Evolutionary conservation across 2,797 vertebrate species (phyloP).

Genomic region (Melanogrammus aeglefinus): DNA sequence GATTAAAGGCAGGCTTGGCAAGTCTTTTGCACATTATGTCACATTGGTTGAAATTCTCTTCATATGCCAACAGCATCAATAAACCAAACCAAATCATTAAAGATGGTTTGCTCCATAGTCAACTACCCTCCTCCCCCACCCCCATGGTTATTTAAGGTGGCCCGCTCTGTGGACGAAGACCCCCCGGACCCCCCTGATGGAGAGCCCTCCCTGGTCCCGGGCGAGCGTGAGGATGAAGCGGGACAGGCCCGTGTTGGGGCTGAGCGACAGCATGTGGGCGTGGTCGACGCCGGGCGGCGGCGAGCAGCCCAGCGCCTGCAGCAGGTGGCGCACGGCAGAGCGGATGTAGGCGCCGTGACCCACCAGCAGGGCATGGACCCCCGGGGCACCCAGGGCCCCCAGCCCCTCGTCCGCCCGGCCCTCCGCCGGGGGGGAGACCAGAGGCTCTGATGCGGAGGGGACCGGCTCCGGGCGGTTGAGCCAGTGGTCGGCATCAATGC

Average conservation of each 20-base stretch:
- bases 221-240: slow-evolving; percentile 78
- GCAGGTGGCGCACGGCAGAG: slow-evolving; percentile 78
- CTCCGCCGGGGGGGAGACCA: slow-evolving; percentile 32
- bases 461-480: slow-evolving; percentile 30
- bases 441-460: not conserved
- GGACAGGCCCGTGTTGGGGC: slow-evolving; percentile 88
- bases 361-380: slow-evolving; percentile 81
- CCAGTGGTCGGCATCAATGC: slow-evolving; percentile 67
- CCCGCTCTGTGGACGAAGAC: slow-evolving; percentile 83
- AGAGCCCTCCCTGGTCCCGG: slow-evolving; percentile 43
- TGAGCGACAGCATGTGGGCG: slow-evolving; percentile 76
- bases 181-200: slow-evolving; percentile 68
- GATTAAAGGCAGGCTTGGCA: too few species aligned
- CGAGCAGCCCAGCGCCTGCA: slow-evolving; percentile 81
- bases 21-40: too few species aligned
- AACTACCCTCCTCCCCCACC: not conserved
- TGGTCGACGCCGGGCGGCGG: slow-evolving; percentile 69
- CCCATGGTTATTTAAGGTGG: slow-evolving; percentile 64
- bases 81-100: too few species aligned
- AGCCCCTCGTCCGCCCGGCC: slow-evolving; percentile 42
- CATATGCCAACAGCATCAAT: too few species aligned
- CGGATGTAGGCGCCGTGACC: slow-evolving; percentile 89
- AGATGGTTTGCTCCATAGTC: too few species aligned
- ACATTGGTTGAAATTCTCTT: too few species aligned
- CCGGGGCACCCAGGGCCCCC: slow-evolving; percentile 4